Conservation (phyloP, 2,888 invertebrate genomes). For the Nemurella pictetii region DNA sequence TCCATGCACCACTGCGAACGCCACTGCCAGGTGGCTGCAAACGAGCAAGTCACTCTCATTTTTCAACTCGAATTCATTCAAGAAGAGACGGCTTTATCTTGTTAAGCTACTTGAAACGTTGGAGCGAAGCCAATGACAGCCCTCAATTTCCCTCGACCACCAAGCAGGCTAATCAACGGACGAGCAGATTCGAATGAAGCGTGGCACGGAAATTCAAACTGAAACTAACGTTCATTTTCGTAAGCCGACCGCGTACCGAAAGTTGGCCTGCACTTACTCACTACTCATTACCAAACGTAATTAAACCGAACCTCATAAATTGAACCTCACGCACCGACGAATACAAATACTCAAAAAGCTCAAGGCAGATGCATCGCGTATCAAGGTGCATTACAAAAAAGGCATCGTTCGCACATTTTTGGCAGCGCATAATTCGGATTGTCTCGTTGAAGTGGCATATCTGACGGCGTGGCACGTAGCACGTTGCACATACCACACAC, state of each 20-base stretch:
- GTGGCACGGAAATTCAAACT: background rate
- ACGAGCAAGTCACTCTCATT: constrained; percentile 19
- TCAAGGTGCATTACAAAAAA: background rate
- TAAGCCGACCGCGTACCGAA: no score
- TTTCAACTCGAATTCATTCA: constrained; percentile 18
- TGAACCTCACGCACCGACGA: no score
- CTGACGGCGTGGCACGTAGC: background rate
- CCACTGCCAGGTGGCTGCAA: constrained; percentile 17
- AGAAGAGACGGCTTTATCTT: background rate
- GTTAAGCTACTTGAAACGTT: constrained; percentile 23
- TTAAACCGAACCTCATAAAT: no score
- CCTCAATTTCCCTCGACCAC: constrained; percentile 2
- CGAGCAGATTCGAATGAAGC: background rate
- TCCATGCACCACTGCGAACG: background rate
- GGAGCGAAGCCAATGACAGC: constrained; percentile 11
- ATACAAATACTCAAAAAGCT: no score
- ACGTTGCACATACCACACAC: constrained; percentile 11
- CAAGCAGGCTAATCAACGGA: background rate
- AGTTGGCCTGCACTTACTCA: no score
- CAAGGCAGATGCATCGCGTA: background rate
- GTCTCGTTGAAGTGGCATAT: background rate
- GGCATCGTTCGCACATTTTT: background rate
- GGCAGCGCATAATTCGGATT: background rate
- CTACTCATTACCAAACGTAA: no score
- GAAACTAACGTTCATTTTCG: no score